A percentile compares a stretch with the other conserved stretches of the same genome.
These are phyloP conservation scores for Ophiothrix spiculata DNA, from an alignment of 35 echinoderm and acorn worm genomes.

Conservation along the genomic window DNA sequence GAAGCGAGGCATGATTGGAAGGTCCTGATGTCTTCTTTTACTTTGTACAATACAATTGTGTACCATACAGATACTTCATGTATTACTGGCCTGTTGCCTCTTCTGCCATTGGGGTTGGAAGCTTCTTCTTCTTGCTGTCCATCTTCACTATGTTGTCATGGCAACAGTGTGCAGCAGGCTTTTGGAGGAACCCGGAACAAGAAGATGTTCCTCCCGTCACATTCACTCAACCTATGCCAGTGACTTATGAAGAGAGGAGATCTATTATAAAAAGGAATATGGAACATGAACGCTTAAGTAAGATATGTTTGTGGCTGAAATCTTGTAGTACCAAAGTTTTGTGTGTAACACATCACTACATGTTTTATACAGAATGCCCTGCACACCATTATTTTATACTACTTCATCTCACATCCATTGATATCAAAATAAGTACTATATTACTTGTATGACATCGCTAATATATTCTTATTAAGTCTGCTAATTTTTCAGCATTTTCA, in stretches of 20 bases:
- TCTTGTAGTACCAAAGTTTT: background rate
- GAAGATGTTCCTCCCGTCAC: background rate
- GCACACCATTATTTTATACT: too few species aligned
- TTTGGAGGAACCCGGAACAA: conserved; percentile 21
- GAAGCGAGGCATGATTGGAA: too few species aligned
- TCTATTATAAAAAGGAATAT: conserved; percentile 37
- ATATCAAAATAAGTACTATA: too few species aligned
- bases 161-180: conserved; percentile 38
- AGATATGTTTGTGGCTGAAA: background rate
- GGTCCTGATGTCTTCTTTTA: too few species aligned
- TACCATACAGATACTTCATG: conserved; percentile 88
- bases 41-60: too few species aligned
- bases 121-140: conserved; percentile 60
- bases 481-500: too few species aligned
- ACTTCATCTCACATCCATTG: too few species aligned
- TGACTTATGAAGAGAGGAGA: conserved; percentile 44
- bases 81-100: conserved; percentile 86
- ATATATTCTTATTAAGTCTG: background rate
- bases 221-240: background rate
- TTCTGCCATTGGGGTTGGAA: conserved; percentile 37
- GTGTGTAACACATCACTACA: background rate
- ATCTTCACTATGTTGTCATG: conserved; percentile 75
- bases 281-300: conserved; percentile 49
- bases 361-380: too few species aligned
- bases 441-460: background rate